These are phyloP conservation scores for Eulemur coronatus DNA, from an alignment of 2,797 vertebrate genomes.

Conservation along the genomic window DNA sequence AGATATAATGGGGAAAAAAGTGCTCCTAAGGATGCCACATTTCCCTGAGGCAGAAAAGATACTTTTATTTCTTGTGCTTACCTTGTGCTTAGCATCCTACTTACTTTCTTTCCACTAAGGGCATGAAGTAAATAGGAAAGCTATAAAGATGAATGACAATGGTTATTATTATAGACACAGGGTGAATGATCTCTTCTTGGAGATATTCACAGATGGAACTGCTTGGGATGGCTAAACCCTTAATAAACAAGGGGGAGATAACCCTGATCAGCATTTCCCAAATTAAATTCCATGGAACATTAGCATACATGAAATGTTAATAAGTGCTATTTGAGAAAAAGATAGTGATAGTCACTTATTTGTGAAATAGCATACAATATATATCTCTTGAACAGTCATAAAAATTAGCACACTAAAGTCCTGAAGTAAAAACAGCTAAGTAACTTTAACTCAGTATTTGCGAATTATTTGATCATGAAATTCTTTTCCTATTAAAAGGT, in stretches of 20 bases:
- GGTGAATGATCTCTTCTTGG: neutral
- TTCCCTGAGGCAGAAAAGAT: neutral
- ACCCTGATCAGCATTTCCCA: neutral
- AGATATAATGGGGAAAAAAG: neutral
- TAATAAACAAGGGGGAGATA: neutral
- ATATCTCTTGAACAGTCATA: neutral
- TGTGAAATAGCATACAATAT: neutral
- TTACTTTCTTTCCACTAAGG: neutral
- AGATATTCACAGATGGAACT: neutral
- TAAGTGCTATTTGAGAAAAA: neutral
- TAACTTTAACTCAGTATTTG: neutral
- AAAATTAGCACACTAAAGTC: neutral
- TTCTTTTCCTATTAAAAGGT: neutral
- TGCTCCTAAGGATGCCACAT: neutral
- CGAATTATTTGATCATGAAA: neutral
- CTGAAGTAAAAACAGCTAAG: neutral
- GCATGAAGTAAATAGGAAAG: neutral
- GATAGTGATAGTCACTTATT: neutral
- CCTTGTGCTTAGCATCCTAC: neutral
- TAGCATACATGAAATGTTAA: neutral
- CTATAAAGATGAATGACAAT: neutral
- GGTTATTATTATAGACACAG: neutral
- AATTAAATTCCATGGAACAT: constrained; percentile 27
- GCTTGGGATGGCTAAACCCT: neutral
- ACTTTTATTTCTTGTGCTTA: neutral